phyloP scores from a whole-genome alignment of 2,888 invertebrate species.

The Apodemia hepburni region DNA sequence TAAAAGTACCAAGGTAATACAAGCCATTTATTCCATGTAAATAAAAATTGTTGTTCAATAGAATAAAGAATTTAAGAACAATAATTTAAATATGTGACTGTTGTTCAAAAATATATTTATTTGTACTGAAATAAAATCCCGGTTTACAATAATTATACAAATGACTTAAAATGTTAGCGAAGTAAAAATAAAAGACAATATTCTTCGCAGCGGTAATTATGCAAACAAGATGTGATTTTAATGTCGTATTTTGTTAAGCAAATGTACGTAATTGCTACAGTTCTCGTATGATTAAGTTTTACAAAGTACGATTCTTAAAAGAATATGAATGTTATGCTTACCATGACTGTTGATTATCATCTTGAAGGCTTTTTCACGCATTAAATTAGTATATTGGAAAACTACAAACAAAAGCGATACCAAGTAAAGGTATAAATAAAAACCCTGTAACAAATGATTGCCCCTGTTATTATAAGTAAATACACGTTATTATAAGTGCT shows the following conservation, averaged over 20 bases:
- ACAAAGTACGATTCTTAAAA: constrained; percentile 22
- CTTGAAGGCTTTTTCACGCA: constrained; percentile 82
- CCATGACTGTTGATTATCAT: constrained; percentile 78
- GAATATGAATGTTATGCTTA: constrained; percentile 39
- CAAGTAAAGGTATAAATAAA: constrained; percentile 90
- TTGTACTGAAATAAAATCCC: constrained; percentile 33
- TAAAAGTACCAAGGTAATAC: too few species aligned
- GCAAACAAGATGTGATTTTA: constrained; percentile 78
- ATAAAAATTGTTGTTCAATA: too few species aligned
- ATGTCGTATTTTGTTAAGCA: constrained; percentile 76
- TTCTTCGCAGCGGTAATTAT: constrained; percentile 70
- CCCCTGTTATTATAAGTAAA: too few species aligned
- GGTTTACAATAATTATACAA: constrained; percentile 51
- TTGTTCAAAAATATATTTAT: neutral
- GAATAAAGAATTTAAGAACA: too few species aligned
- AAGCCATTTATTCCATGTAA: too few species aligned
- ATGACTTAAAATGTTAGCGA: constrained; percentile 57
- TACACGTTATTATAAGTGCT: too few species aligned
- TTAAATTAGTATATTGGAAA: constrained; percentile 84
- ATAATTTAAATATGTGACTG: too few species aligned
- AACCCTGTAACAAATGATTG: constrained; percentile 80
- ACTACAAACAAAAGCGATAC: constrained; percentile 88
- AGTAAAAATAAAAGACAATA: constrained; percentile 68
- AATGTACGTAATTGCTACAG: constrained; percentile 66
- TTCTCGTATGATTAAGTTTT: constrained; percentile 35